Evolutionary conservation across 2,113 vertebrate species (phyloP).

Genomic region (Leucopsar rothschildi): DNA sequence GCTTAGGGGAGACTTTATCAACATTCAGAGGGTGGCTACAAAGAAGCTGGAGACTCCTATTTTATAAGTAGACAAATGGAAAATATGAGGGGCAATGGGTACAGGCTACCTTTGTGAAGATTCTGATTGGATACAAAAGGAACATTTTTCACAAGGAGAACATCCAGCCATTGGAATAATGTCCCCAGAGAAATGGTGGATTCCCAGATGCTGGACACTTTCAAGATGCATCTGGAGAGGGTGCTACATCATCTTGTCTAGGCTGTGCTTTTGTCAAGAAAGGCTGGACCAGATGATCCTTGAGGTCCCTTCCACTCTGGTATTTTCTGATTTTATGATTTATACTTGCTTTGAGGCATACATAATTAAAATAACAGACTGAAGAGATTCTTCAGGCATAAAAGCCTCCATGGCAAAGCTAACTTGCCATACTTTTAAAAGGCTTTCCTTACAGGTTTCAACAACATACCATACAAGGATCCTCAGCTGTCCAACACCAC

Average conservation of each 20-base stretch:
- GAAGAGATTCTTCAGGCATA: background rate
- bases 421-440: background rate
- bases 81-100: background rate
- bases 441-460: background rate
- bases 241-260: background rate
- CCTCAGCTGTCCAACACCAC: background rate
- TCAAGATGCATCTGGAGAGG: background rate
- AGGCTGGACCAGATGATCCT: background rate
- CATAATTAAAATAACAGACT: constrained; percentile 5
- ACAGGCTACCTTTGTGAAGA: background rate
- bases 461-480: background rate
- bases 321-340: background rate
- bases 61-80: background rate
- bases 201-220: background rate
- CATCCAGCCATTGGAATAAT: background rate
- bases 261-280: background rate
- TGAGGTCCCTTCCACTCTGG: background rate
- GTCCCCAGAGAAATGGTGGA: background rate
- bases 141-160: background rate
- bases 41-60: background rate
- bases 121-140: background rate
- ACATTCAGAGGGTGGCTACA: background rate
- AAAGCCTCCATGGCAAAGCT: background rate
- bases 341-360: constrained; percentile 1
- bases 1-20: background rate